These are phyloP conservation scores for Drosophila oshimai DNA, from an alignment of 1,140 invertebrate species.

Conservation along the genomic window DNA sequence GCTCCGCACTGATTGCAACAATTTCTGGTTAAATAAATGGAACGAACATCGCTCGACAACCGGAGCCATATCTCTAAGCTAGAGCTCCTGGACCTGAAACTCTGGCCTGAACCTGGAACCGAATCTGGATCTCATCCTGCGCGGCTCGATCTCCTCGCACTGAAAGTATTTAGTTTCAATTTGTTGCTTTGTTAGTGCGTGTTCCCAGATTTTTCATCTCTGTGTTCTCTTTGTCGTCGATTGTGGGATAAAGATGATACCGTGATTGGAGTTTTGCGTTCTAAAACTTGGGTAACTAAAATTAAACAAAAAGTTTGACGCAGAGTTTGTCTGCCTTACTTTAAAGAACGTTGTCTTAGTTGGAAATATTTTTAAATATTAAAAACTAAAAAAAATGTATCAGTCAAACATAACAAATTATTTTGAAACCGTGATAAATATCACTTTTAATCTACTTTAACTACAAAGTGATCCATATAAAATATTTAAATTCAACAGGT, in stretches of 20 bases:
- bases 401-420: too few species aligned
- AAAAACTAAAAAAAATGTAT: too few species aligned
- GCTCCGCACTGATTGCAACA: slow-evolving; percentile 73
- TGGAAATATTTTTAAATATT: background rate
- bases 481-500: too few species aligned
- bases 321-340: too few species aligned
- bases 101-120: slow-evolving; percentile 13
- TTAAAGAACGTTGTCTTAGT: too few species aligned
- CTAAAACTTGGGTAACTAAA: too few species aligned
- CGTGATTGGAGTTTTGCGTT: slow-evolving; percentile 11
- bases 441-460: too few species aligned
- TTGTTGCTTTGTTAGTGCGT: slow-evolving; percentile 80
- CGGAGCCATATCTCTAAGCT: slow-evolving; percentile 44
- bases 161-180: slow-evolving; percentile 80
- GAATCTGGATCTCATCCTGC: slow-evolving; percentile 49
- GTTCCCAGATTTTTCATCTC: slow-evolving; percentile 71
- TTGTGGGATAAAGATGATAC: slow-evolving; percentile 14
- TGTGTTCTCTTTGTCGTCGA: background rate
- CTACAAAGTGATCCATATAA: too few species aligned
- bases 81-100: slow-evolving; percentile 33
- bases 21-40: slow-evolving; percentile 75
- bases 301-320: too few species aligned
- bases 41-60: slow-evolving; percentile 54
- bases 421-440: too few species aligned
- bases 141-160: slow-evolving; percentile 37